Percentiles rank a stretch among this genome's conserved stretches.
phyloP scores from a whole-genome alignment of 2,797 vertebrate species.

The Lepilemur ruficaudatus region DNA sequence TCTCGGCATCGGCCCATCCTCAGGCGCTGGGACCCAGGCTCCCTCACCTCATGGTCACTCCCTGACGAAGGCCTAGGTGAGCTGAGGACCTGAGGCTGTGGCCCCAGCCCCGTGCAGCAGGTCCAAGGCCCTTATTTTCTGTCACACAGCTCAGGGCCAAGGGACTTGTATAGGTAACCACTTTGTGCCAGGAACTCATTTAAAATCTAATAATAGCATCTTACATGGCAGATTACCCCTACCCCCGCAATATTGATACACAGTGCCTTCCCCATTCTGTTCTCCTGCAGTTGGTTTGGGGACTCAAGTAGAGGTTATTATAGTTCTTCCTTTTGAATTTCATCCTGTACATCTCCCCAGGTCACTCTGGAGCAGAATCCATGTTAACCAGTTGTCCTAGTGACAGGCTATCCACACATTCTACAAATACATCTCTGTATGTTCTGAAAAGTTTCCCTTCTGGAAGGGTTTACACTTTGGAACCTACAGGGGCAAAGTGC shows the following conservation, averaged over 20 bases:
- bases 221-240: neutral
- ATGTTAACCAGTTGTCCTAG: neutral
- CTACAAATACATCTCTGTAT: neutral
- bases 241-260: fast-evolving
- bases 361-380: neutral
- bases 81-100: no score
- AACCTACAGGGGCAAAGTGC: neutral
- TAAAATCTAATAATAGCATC: neutral
- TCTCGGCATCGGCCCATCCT: neutral
- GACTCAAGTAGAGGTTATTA: neutral
- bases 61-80: neutral
- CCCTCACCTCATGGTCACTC: fast-evolving
- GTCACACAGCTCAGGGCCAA: neutral
- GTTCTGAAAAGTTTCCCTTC: neutral
- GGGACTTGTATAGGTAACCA: neutral
- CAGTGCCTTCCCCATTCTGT: fast-evolving
- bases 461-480: neutral
- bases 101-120: neutral
- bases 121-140: neutral
- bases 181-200: neutral
- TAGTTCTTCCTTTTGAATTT: neutral
- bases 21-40: fast-evolving
- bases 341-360: neutral
- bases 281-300: neutral
- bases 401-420: neutral